Base-by-base conservation (phyloP, 2,797 vertebrate genomes). In the Gastrophryne carolinensis region DNA sequence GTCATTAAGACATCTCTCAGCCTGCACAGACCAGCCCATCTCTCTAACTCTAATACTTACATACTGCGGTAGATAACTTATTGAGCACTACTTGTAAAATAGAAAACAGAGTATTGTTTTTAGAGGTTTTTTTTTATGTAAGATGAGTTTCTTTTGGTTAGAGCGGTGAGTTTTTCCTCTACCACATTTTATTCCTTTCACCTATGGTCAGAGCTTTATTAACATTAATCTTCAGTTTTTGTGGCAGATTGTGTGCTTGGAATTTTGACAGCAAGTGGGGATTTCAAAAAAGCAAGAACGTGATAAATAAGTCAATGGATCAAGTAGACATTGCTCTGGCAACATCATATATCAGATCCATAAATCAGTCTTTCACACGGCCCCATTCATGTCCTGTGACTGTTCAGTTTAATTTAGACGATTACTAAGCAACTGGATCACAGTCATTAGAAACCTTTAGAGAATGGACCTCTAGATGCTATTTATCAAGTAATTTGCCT, bases 401-500 rank as follows among this genome's bases (percentile, higher is more conserved):
- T 57, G 39, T 50, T 61, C 44, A 53, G 49, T n/a, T 44, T 44
- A 15, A 15, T 44, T 73, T 66, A 64, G 57, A 41, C 60, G 56
- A 58, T 57, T 41, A 67, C 72, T 74, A 58, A 49, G 52, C 39
- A 66, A 50, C 53, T 9, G 19, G 52, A 50, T 34, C 26, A 21
- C 12, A n/a, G 52, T 4, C 61, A 57, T 47, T 65, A 57, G 57
- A 1, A 23, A 10, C 15, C 44, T 47, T 62, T 49, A 35, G 57
- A 54, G 72, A 52, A 73, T 64, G 53, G 50, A 15, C 19, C 60
- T 11, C 23, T 54, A 37, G 47, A 73, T 65, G 35, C 21, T 30
- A 54, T 64, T 73, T 73, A 64, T 73, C 47, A 73, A 73, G 47
- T 64, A 73, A 11, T 54, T 60, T 39, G 57, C 21, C 34, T 63